A percentile compares a stretch with the other conserved stretches of the same genome.
Evolutionary conservation across 2,797 vertebrate genomes (phyloP).

Genomic region (Typhlichthys subterraneus): DNA sequence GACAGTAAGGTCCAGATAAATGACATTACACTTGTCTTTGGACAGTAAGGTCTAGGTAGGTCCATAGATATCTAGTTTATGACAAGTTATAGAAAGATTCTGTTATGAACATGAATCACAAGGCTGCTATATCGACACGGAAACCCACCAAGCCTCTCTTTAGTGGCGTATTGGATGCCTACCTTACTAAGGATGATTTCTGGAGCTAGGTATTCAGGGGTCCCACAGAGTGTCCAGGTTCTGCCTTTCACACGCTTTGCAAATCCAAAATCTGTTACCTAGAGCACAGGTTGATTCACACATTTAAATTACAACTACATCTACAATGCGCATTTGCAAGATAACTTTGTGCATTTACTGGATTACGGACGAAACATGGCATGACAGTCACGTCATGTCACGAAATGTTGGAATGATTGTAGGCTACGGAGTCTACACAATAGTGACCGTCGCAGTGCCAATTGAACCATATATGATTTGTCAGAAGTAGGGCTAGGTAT

Average conservation of each 20-base stretch:
- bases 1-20: not conserved
- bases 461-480: too few relatives aligned
- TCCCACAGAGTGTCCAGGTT: constrained; percentile 94
- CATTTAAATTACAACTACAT: too few relatives aligned
- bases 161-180: constrained; percentile 24
- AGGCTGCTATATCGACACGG: not conserved
- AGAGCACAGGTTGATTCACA: constrained; percentile 14
- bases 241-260: constrained; percentile 94
- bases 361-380: too few relatives aligned
- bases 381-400: too few relatives aligned
- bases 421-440: too few relatives aligned
- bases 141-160: too few relatives aligned
- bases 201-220: constrained; percentile 91
- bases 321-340: too few relatives aligned
- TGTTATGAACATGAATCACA: not conserved
- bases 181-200: constrained; percentile 96
- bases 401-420: too few relatives aligned
- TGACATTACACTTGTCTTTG: not conserved
- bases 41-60: not conserved
- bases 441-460: too few relatives aligned
- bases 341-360: too few relatives aligned
- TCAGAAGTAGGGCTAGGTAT: too few relatives aligned
- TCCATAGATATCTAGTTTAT: not conserved
- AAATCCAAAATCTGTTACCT: constrained; percentile 97
- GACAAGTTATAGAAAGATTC: not conserved